A percentile compares a stretch with the other conserved stretches of the same genome.
Evolutionary conservation across 2,888 invertebrate species (phyloP).

Genomic region (Embidobia sp.): DNA sequence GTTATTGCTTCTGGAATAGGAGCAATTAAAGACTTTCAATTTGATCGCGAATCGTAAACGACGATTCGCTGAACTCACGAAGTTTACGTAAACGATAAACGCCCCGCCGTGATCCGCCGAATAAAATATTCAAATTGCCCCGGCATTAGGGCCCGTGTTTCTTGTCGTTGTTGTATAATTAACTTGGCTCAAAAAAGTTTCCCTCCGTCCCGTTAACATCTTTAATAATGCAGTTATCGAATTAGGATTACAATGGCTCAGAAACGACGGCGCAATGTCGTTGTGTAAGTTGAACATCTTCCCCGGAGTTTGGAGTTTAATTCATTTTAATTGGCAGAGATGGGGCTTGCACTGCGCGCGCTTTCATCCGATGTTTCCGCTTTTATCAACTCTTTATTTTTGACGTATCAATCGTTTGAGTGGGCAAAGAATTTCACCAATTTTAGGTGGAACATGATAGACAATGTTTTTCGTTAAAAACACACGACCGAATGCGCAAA

Average conservation of each 20-base stretch:
- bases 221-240: slow-evolving; percentile 39
- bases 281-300: slow-evolving; percentile 25
- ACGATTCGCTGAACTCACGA: slow-evolving; percentile 56
- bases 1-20: slow-evolving; percentile 61
- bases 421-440: no score
- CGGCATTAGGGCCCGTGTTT: slow-evolving; percentile 28
- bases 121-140: slow-evolving; percentile 51
- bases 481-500: no score
- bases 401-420: no score
- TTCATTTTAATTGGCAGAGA: slow-evolving; percentile 13
- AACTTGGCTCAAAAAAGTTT: slow-evolving; percentile 20
- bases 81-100: slow-evolving; percentile 54
- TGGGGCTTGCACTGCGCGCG: no score
- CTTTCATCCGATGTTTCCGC: neutral
- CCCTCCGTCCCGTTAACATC: neutral
- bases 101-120: slow-evolving; percentile 30
- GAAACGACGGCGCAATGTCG: slow-evolving; percentile 2
- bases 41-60: slow-evolving; percentile 66
- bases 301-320: slow-evolving; percentile 22
- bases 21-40: slow-evolving; percentile 65
- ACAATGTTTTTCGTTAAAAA: no score
- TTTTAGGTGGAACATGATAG: no score
- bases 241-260: slow-evolving; percentile 26
- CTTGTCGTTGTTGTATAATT: slow-evolving; percentile 35
- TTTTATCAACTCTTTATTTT: no score